Conservation (phyloP, 2,888 invertebrate genomes). For the Automeris io region DNA sequence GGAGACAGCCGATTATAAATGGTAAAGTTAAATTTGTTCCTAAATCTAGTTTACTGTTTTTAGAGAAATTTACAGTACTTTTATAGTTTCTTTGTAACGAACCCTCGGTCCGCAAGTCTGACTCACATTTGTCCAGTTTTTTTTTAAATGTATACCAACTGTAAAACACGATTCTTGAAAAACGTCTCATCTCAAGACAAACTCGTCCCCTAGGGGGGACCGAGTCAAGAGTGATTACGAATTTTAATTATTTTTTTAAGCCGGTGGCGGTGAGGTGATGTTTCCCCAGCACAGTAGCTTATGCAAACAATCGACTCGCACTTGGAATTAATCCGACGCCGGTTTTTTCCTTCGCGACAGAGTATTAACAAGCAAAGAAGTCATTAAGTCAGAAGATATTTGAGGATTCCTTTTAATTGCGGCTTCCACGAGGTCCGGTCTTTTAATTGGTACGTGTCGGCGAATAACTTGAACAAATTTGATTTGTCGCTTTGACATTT, state of each 20-base stretch:
- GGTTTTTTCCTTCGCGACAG: conserved; percentile 73
- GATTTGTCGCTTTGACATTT: conserved; percentile 35
- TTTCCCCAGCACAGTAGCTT: conserved; percentile 69
- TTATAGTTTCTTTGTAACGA: too few relatives aligned
- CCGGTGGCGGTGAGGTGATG: conserved; percentile 75
- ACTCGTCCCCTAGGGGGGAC: conserved; percentile 49
- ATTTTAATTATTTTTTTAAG: conserved; percentile 78
- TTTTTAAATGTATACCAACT: conserved; percentile 15
- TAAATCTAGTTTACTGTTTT: too few relatives aligned
- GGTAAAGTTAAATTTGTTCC: too few relatives aligned
- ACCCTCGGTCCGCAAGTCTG: too few relatives aligned
- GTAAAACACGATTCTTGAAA: conserved; percentile 1
- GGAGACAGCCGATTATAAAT: too few relatives aligned
- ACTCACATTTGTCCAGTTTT: too few relatives aligned
- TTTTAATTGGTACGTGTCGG: conserved; percentile 71
- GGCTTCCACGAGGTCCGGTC: conserved; percentile 65
- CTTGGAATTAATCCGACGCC: conserved; percentile 75
- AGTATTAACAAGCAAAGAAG: conserved; percentile 77
- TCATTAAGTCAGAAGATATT: conserved; percentile 75
- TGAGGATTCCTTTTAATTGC: conserved; percentile 74
- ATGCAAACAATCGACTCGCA: conserved; percentile 77
- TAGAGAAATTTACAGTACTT: too few relatives aligned
- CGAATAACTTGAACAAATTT: conserved; percentile 58
- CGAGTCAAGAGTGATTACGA: conserved; percentile 77
- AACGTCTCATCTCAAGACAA: conserved; percentile 39